Base-by-base conservation (phyloP, 1,140 invertebrate species). In the Mylabris phalerata region DNA sequence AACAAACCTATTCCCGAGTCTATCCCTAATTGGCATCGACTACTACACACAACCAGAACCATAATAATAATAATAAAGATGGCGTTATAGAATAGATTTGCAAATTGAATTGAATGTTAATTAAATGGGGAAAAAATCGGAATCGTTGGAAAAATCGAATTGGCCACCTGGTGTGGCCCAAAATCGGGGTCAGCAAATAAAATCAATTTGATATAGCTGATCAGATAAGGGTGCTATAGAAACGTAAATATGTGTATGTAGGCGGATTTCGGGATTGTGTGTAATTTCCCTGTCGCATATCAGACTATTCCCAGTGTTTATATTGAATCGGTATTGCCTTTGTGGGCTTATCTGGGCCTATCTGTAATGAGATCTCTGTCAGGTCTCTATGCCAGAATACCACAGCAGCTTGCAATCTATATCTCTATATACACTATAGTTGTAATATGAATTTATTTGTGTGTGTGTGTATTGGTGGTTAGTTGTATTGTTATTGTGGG, bases 331-430 rank as follows among this genome's bases (percentile, higher is more conserved):
- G 66, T 67, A 69, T 71, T 69, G 67, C 66, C 66, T 68, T 71
- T 71, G 67, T 67, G 63, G 66, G 69, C 67, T 71, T 71, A 71
- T 71, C 69, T 67, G 60, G 19, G 61, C 58, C 66, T 71, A 71
- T 71, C 69, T 71, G 69, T 71, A 71, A 71, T 71, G 69, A 71
- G 69, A 71, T 71, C 69, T 69, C 61, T 66, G 66, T 59, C 63
- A 67, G 67, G 61, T 69, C 66, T 65, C 56, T 61, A 60, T 55
- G 59, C 55, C 60, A 64, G 65, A 63, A 57, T 58, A 64, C 27
- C 48, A 26, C 9, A 32, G 44, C 40, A 27, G 32, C 32, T 32
- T 32, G 32, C 32, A 32, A 32, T 32, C 32, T 32, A 32, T 32
- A 32, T 32, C 32, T 32, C 32, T 32, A 32, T 32, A 32, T 7